phyloP scores from a whole-genome alignment of 2,797 vertebrate species.

The Orientallactaga sibirica region DNA sequence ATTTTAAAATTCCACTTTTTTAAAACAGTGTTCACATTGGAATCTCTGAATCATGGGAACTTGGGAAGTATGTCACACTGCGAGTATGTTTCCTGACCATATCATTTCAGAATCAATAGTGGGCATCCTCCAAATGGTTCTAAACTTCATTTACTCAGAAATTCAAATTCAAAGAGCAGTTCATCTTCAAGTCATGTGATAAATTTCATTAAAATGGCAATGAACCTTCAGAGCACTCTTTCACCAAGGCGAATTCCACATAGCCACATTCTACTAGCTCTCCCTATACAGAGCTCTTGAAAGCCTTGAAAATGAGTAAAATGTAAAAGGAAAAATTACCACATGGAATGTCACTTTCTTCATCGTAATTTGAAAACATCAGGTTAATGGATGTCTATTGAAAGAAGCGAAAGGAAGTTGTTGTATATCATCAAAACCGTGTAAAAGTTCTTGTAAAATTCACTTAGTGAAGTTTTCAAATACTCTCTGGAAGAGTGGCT shows the following conservation, averaged over 20 bases:
- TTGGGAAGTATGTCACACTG: background rate
- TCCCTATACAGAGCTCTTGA: background rate
- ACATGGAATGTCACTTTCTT: slow-evolving; percentile 1
- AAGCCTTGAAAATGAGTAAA: background rate
- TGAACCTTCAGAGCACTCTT: background rate
- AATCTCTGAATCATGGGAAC: background rate
- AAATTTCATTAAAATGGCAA: background rate
- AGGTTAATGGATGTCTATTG: background rate
- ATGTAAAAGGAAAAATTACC: background rate
- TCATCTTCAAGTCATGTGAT: background rate
- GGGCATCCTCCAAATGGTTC: background rate
- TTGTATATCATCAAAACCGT: background rate
- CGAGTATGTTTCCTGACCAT: background rate
- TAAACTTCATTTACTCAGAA: slow-evolving; percentile 1
- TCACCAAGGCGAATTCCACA: background rate
- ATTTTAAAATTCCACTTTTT: slow-evolving; percentile 7
- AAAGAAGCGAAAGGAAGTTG: background rate
- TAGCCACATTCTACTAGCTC: background rate
- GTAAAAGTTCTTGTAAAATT: background rate
- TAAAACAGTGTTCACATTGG: background rate
- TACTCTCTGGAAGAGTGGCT: background rate
- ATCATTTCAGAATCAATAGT: background rate
- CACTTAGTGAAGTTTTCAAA: slow-evolving; percentile 59
- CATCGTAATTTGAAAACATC: background rate
- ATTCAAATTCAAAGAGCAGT: background rate